These are phyloP conservation scores for Hydrolagus colliei DNA, from an alignment of 2,797 vertebrate genomes.

Conservation along the genomic window DNA sequence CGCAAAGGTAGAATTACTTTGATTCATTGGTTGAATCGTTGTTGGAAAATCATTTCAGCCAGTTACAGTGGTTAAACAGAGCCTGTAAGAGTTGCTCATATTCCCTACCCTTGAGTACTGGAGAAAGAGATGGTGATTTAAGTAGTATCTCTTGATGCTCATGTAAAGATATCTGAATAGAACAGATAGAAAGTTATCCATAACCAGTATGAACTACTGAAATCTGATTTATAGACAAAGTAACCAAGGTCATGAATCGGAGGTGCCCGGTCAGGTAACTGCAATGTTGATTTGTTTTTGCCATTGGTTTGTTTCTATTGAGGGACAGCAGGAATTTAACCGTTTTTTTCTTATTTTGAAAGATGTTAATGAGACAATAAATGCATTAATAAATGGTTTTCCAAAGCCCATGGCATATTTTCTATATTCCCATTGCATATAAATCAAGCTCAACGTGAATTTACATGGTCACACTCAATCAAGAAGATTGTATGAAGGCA, in stretches of 20 bases:
- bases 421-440: neutral
- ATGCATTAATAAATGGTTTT: neutral
- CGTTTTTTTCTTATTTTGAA: constrained; percentile 7
- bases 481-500: constrained; percentile 4
- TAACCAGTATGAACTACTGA: neutral
- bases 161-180: neutral
- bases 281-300: neutral
- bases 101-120: neutral
- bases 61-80: no score
- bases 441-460: constrained; percentile 10
- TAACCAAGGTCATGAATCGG: neutral
- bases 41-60: no score
- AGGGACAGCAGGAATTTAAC: neutral
- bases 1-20: no score
- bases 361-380: neutral
- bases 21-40: no score
- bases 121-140: neutral
- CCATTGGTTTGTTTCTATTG: neutral
- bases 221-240: neutral
- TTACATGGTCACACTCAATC: constrained; percentile 6
- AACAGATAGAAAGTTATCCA: no score
- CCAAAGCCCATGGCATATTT: neutral
- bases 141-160: neutral
- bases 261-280: neutral
- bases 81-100: no score